Base-by-base conservation (phyloP, 92 coral and sea anemone species). In the Siderastrea siderea region DNA sequence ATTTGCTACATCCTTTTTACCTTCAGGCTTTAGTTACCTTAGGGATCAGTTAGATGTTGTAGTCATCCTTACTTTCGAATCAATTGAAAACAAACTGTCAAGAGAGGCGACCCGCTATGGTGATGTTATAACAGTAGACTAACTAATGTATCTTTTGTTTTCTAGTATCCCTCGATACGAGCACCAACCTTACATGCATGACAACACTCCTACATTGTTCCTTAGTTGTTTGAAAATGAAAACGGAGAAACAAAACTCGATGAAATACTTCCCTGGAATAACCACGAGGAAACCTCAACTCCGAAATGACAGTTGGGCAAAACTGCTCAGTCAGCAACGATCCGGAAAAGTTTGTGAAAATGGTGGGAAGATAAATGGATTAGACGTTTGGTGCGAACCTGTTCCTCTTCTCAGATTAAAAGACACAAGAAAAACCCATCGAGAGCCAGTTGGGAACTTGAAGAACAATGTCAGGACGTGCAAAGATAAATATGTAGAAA, bases 241-340 rank as follows among this genome's bases (percentile, higher is more conserved):
- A 62, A n/a, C 57, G 2, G 16, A 67, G 53, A 38, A 68, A 51
- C 63, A 67, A 16, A n/a, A 43, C 63, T 52, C 66, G 2, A 68
- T 5, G 15, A 80, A 52, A 44, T 8, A 38, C 17, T 53, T 80
- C 47, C 84, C 84, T 10, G 63, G 53, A 47, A 80, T 68, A 80
- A 15, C 84, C 17, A 5, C 44, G 38, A 68, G 65, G 4, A 80
- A 80, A 16, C 84, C 84, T 15, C 74, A 68, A 53, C 75, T 80
- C 10, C 74, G 63, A 5, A 51, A 65, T 70, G 68, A 26, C 51
- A 80, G 84, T 26, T 80, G 84, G 75, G 84, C 84, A 66, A 80
- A 80, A 47, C 75, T 67, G 65, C 62, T 80, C 13, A 50, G 75
- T 80, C 75, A 80, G 17, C 19, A 68, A 15, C 67, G 13, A 80